Percentiles rank a stretch among this genome's conserved stretches.
Evolutionary conservation across 2,797 vertebrate species (phyloP).

Genomic region (Lepus townsendii): DNA sequence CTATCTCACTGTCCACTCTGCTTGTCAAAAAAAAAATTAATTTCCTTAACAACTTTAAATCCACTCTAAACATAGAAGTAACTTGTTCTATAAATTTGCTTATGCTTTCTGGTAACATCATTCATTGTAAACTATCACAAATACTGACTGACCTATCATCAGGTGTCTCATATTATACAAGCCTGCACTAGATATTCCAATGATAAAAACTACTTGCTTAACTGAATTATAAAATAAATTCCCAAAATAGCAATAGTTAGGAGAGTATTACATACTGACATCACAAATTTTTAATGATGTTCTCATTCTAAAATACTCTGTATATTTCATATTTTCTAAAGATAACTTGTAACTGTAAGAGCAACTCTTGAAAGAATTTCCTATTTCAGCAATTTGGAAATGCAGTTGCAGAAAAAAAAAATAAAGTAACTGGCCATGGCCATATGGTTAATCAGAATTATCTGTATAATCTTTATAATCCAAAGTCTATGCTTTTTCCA

Average conservation of each 20-base stretch:
- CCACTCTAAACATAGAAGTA: not conserved
- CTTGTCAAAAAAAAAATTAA: not conserved
- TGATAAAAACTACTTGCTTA: not conserved
- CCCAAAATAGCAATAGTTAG: not conserved
- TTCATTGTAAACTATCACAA: not conserved
- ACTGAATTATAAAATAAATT: not conserved
- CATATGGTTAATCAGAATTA: too few species aligned
- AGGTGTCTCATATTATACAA: not conserved
- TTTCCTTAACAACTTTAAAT: not conserved
- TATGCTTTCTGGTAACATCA: not conserved
- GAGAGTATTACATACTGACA: not conserved
- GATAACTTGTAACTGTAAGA: not conserved
- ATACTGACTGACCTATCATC: not conserved
- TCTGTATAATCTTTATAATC: not conserved
- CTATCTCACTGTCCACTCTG: too few species aligned
- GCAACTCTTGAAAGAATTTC: not conserved
- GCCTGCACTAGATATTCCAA: not conserved
- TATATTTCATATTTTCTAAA: not conserved
- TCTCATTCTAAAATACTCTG: not conserved
- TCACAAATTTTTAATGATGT: not conserved
- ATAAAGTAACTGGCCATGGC: too few species aligned
- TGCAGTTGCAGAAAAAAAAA: not conserved
- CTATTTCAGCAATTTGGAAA: not conserved
- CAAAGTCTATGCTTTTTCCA: not conserved
- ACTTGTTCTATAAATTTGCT: not conserved